Base-by-base conservation (phyloP, 2,888 invertebrate species). In the Catocala fraxini region DNA sequence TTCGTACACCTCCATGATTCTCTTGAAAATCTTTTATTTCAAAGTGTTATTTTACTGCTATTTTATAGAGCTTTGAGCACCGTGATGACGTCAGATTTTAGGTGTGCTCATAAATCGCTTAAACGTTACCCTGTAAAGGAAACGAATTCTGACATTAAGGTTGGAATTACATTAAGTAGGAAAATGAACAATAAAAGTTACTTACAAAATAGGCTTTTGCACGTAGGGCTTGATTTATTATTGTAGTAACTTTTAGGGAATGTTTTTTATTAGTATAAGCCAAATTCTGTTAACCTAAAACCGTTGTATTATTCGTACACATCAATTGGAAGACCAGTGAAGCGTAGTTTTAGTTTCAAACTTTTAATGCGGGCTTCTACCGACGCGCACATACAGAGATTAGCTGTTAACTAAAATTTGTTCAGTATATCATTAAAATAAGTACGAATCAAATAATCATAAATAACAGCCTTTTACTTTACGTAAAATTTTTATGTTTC, bases 341-440 rank as follows among this genome's bases (percentile, higher is more conserved):
- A 59, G 53, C 68, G 47, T 71, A 72, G 45, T 73, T 76, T 69
- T 63, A 64, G 69, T 68, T 72, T 13, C 9, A 52, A 79, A 76
- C 68, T 78, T 80, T 72, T 70, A 69, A 81, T 81, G 78, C 81
- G 81, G 80, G 80, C 56, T 65, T 45, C 52, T 48, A 54, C 51
- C 52, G 48, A 62, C 33, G 67, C 48, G 47, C 12, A 25, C 45
- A 39, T n/a, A 42, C 47, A 33, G 61, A 57, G 54, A 51, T 65
- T 59, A 46, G 42, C 7, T 15, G 43, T 13, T 43, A 61, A 54
- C 45, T 60, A 48, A 6, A 42, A n/a, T 52, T 43, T 25, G 11
- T 35, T n/a, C 25, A 25, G 48, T 48, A 1, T 25, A 25, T 25
- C 25, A 25, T 25, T 25, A 25, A 25, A 25, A 25, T 25, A 25